Evolutionary conservation across 2,888 invertebrate species (phyloP).

Genomic region (Rugalucina vietnamica): DNA sequence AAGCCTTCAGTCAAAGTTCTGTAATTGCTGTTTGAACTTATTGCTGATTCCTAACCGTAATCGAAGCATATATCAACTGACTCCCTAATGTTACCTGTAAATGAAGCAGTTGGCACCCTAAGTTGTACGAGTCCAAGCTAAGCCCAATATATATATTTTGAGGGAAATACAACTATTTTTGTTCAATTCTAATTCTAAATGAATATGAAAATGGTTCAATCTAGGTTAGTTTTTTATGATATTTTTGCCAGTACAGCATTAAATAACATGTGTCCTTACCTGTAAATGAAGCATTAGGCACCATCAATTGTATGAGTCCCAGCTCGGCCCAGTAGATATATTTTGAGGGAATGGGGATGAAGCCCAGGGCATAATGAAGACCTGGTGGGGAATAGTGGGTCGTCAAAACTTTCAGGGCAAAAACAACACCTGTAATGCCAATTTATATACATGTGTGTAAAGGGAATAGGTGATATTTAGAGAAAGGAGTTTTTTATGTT

Average conservation of each 20-base stretch:
- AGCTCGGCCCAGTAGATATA: constrained; percentile 88
- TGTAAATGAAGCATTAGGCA: constrained; percentile 87
- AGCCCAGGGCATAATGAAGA: constrained; percentile 78
- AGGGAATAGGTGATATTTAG: too few species aligned
- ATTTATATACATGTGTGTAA: too few species aligned
- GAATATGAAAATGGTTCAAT: too few species aligned
- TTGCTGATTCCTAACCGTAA: too few species aligned
- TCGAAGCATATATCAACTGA: neutral
- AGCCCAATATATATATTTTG: constrained; percentile 87
- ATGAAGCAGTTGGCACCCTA: constrained; percentile 88
- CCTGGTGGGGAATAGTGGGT: constrained; percentile 82
- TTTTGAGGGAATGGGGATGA: constrained; percentile 85
- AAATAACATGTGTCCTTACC: too few species aligned
- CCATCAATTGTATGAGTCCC: constrained; percentile 87
- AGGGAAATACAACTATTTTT: too few species aligned
- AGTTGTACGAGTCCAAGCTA: constrained; percentile 88
- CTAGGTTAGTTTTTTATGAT: too few species aligned
- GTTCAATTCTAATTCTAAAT: too few species aligned
- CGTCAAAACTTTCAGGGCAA: constrained; percentile 87
- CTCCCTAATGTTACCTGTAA: constrained; percentile 79
- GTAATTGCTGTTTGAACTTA: too few species aligned
- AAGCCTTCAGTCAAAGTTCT: too few species aligned
- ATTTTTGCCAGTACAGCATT: too few species aligned
- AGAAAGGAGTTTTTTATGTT: too few species aligned
- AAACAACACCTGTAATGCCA: constrained; percentile 86